Evolutionary conservation across 2,113 vertebrate species (phyloP).

Genomic region (Mungos mungo): DNA sequence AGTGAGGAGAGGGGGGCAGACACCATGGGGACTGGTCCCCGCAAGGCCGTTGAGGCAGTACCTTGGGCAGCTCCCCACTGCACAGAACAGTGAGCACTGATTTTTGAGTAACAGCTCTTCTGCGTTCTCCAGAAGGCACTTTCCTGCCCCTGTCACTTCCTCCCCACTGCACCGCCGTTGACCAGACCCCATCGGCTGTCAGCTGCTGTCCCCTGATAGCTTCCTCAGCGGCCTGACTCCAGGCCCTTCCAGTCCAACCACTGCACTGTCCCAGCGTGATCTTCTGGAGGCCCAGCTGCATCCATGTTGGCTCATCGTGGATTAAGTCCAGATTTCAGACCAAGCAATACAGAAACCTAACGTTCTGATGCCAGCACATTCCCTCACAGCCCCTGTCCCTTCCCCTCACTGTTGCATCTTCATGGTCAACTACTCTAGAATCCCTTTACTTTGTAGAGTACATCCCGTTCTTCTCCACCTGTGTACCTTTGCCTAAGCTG

Average conservation of each 20-base stretch:
- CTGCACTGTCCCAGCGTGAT: accelerated
- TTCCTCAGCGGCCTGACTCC: background rate
- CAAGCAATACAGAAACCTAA: background rate
- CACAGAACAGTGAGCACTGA: background rate
- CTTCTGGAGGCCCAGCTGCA: background rate
- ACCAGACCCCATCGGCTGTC: background rate
- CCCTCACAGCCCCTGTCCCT: background rate
- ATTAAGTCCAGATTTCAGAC: too few relatives aligned
- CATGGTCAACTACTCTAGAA: background rate
- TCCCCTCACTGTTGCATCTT: background rate
- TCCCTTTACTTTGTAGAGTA: background rate
- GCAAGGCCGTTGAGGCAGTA: accelerated
- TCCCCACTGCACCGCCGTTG: too few relatives aligned
- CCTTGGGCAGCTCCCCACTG: background rate
- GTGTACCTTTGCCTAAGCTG: too few relatives aligned
- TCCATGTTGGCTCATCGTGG: background rate
- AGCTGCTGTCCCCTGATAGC: accelerated
- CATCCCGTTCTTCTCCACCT: background rate
- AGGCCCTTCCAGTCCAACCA: background rate
- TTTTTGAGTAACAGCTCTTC: background rate
- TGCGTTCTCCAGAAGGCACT: background rate
- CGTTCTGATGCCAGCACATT: too few relatives aligned
- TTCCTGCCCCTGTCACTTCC: background rate
- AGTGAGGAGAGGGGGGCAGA: background rate
- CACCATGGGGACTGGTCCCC: background rate